Conservation (phyloP, 2,113 vertebrate genomes). For the Corythornis vintsioides region DNA sequence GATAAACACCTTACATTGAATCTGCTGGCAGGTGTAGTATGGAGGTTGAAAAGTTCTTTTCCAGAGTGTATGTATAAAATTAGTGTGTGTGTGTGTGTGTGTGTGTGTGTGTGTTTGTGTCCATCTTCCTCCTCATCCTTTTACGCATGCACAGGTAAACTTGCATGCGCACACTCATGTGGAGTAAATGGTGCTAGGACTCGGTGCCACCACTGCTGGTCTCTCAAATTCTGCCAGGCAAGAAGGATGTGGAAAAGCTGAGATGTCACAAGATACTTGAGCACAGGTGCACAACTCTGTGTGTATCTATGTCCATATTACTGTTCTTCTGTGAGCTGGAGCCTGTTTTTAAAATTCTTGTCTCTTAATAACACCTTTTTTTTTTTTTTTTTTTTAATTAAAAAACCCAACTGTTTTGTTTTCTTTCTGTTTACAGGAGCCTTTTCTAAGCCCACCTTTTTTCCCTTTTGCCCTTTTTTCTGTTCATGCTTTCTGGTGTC, state of each 20-base stretch:
- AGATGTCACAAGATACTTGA: background rate
- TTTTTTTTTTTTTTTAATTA: background rate
- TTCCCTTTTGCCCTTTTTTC: background rate
- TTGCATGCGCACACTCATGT: no score
- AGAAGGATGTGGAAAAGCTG: background rate
- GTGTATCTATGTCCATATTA: background rate
- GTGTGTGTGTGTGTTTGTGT: background rate
- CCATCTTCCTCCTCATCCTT: background rate
- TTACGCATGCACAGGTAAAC: accelerated
- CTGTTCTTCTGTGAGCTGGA: background rate
- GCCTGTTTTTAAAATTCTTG: background rate
- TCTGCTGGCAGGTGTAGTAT: background rate
- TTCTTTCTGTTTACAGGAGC: background rate
- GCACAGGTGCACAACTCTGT: background rate
- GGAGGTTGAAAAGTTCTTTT: background rate
- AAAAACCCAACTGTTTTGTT: background rate
- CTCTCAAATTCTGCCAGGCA: background rate
- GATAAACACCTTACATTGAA: background rate
- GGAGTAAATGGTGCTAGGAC: background rate
- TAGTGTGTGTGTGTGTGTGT: no score
- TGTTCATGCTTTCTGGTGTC: background rate
- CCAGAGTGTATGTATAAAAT: background rate
- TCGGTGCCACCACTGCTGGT: background rate
- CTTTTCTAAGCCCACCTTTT: background rate
- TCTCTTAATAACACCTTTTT: background rate